A percentile compares a stretch with the other conserved stretches of the same genome.
Evolutionary conservation across 2,113 vertebrate genomes (phyloP).

Genomic region (Callionymus lyra): DNA sequence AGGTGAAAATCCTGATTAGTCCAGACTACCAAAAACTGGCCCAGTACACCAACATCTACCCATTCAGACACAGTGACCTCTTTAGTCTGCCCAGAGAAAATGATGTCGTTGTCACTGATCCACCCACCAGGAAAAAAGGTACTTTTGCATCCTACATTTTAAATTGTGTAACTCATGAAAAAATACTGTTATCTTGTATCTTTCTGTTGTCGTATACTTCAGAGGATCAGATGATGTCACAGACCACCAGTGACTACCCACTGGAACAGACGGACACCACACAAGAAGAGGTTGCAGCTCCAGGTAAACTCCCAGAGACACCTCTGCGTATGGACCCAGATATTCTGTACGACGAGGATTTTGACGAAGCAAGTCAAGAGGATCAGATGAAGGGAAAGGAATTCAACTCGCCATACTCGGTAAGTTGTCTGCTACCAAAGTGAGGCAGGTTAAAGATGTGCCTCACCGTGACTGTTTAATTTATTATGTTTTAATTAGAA

Average conservation of each 20-base stretch:
- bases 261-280: constrained; percentile 78
- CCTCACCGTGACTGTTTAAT: no score
- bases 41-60: constrained; percentile 74
- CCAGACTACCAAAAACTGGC: constrained; percentile 71
- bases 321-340: constrained; percentile 78
- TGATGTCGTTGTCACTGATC: constrained; percentile 76
- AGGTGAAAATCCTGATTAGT: constrained; percentile 82
- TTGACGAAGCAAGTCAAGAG: constrained; percentile 49
- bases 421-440: no score
- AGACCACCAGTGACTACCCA: constrained; percentile 86
- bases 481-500: no score
- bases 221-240: constrained; percentile 70
- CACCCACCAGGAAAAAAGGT: constrained; percentile 75
- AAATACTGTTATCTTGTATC: not conserved
- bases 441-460: no score
- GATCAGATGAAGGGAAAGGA: constrained; percentile 73
- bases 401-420: constrained; percentile 81
- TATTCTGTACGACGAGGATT: constrained; percentile 57
- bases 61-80: constrained; percentile 80
- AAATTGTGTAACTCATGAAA: not conserved
- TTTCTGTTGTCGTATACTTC: constrained; percentile 20
- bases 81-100: constrained; percentile 74
- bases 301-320: constrained; percentile 88
- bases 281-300: constrained; percentile 77
- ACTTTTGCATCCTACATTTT: not conserved